These are phyloP conservation scores for Probosciger aterrimus DNA, from an alignment of 2,113 vertebrate species.

Conservation along the genomic window DNA sequence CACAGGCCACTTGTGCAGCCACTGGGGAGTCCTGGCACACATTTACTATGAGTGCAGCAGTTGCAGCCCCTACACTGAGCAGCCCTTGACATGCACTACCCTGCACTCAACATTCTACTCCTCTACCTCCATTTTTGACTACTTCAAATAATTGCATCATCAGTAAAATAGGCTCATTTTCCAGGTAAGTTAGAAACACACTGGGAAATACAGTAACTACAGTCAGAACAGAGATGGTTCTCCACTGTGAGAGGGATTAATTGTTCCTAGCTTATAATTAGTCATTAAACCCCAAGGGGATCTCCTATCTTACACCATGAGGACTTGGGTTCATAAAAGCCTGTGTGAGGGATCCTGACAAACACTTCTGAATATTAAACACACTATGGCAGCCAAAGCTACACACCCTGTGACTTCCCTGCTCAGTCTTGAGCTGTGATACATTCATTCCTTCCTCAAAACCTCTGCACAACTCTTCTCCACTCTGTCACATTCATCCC, in stretches of 20 bases:
- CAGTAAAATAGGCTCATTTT: neutral
- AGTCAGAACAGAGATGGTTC: neutral
- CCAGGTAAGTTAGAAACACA: neutral
- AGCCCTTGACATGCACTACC: neutral
- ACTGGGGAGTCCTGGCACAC: neutral
- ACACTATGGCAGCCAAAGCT: neutral
- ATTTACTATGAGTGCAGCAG: neutral
- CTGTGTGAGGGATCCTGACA: neutral
- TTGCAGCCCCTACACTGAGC: rapidly evolving
- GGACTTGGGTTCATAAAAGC: neutral
- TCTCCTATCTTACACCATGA: neutral
- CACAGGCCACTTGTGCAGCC: neutral
- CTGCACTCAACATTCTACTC: too few species aligned
- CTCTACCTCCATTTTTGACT: neutral
- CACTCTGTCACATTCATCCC: neutral
- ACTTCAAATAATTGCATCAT: neutral
- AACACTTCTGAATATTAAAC: neutral
- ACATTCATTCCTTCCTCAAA: neutral
- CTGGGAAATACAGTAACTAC: neutral
- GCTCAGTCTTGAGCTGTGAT: neutral
- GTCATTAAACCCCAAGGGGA: neutral
- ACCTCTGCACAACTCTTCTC: neutral
- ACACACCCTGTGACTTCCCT: neutral
- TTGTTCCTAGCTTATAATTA: neutral
- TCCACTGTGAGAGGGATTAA: neutral